Conservation (phyloP, 2,888 invertebrate species). For the Disparrhopalites patrizii region DNA sequence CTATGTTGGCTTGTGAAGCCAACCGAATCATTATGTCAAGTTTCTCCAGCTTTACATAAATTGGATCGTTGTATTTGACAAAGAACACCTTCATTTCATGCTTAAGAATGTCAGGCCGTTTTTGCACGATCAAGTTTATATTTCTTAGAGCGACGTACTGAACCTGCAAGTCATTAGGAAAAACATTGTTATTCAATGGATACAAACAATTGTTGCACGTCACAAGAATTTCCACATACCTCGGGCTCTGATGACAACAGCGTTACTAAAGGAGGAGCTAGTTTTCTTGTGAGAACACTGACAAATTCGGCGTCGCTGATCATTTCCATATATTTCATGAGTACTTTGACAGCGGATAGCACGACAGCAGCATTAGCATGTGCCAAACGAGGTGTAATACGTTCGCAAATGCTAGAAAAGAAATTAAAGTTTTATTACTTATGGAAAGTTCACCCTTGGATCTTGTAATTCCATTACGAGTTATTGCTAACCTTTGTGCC, state of each 20-base stretch:
- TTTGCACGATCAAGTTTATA: constrained; percentile 98
- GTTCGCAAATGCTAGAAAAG: constrained; percentile 75
- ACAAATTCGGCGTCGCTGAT: constrained; percentile 92
- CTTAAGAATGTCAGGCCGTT: constrained; percentile 95
- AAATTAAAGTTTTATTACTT: constrained; percentile 18
- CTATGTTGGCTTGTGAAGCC: constrained; percentile 96
- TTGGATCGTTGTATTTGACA: constrained; percentile 99
- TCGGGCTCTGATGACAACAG: constrained; percentile 96
- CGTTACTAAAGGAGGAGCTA: constrained; percentile 98
- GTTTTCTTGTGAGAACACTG: constrained; percentile 85
- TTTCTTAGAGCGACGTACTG: constrained; percentile 98
- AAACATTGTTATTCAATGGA: no score
- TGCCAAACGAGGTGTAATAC: constrained; percentile 93
- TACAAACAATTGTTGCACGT: no score
- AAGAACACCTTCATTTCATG: constrained; percentile 99
- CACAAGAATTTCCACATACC: constrained; percentile 49
- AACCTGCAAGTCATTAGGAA: constrained; percentile 56
- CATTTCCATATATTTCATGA: constrained; percentile 99
- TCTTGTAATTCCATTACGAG: neutral
- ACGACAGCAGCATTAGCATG: constrained; percentile 99
- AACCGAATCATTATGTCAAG: constrained; percentile 98
- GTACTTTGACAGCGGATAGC: constrained; percentile 92
- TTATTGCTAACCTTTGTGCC: constrained; percentile 68
- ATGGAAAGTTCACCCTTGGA: constrained; percentile 51
- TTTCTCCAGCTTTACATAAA: constrained; percentile 98